Evolutionary conservation across 2,113 vertebrate species (phyloP), one percentile per base, ranked within the genome.

Genomic region (Oostethus manadensis): DNA sequence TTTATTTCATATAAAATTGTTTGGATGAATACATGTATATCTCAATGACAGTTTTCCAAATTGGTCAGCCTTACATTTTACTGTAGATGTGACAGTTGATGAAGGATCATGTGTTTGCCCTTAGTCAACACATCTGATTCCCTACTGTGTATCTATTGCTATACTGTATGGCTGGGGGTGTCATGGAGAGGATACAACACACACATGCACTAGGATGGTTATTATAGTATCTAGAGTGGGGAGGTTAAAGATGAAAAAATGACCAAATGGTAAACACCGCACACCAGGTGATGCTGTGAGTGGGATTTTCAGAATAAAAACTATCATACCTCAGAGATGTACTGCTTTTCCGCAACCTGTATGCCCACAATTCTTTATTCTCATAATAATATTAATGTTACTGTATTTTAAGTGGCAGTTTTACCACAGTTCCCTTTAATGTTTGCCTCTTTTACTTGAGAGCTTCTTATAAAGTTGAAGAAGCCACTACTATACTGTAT

Each of bases 41-140:
- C n/a, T n/a, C n/a, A n/a, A n/a, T n/a, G n/a, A n/a, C n/a, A n/a
- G 29, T 33, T 33, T 33, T 33, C 29, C 29, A 33, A 33, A 33
- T 33, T 8, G 7, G 29, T 4, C 29, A 7, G 29, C 29, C 29
- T 33, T 33, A 11, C 47, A 3, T 21, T 49, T 49, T 10, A 22
- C 21, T 49, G 22, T 22, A 6, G 47, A 15, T 10, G 20, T 48
- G n/a, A 11, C 20, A 14, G 6, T 22, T 8, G 29, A 17, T 33
- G 8, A 26, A 45, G 60, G 17, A 45, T n/a, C 50, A 53, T 55
- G 35, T 56, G 51, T 20, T 33, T 56, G 26, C 10, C 20, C 42
- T 18, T 64, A 60, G 81, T 83, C 72, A 86, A 71, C 76, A 74
- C 80, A 77, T 77, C 66, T 51, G 63, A 50, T 69, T 58, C 59